Conservation (phyloP, 2,888 invertebrate species). For the Mactromeris polynyma region DNA sequence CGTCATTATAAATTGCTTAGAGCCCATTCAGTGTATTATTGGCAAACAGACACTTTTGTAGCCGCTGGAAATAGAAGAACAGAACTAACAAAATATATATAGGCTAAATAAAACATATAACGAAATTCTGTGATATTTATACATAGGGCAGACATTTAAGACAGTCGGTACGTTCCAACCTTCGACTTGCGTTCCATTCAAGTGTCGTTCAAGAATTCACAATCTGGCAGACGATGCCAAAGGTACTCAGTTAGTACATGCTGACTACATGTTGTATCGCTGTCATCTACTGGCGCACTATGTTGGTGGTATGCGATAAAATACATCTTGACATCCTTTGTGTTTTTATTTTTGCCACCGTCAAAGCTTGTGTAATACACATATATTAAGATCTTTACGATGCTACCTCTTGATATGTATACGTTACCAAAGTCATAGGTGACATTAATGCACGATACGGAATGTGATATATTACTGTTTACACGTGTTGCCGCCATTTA, state of each 20-base stretch:
- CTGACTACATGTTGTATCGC: slow-evolving; percentile 15
- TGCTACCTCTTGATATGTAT: neutral
- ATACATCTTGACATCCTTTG: neutral
- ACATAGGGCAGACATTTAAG: neutral
- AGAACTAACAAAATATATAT: no score
- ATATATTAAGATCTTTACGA: neutral
- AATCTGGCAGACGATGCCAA: neutral
- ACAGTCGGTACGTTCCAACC: neutral
- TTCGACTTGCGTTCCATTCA: neutral
- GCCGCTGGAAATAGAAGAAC: no score
- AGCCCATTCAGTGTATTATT: no score
- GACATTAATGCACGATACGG: neutral
- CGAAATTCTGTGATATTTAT: neutral
- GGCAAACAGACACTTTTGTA: no score
- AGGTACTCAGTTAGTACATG: neutral
- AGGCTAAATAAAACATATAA: no score
- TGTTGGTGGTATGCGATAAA: neutral
- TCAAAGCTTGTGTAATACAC: slow-evolving; percentile 15
- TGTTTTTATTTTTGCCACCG: slow-evolving; percentile 4
- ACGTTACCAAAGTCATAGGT: neutral
- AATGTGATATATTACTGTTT: neutral
- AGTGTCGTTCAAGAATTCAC: neutral
- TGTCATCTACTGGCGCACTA: slow-evolving; percentile 8
- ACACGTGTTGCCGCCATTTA: neutral
- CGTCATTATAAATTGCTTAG: no score